Conservation (phyloP, 2,113 vertebrate species). For the Gallinago undulata region DNA sequence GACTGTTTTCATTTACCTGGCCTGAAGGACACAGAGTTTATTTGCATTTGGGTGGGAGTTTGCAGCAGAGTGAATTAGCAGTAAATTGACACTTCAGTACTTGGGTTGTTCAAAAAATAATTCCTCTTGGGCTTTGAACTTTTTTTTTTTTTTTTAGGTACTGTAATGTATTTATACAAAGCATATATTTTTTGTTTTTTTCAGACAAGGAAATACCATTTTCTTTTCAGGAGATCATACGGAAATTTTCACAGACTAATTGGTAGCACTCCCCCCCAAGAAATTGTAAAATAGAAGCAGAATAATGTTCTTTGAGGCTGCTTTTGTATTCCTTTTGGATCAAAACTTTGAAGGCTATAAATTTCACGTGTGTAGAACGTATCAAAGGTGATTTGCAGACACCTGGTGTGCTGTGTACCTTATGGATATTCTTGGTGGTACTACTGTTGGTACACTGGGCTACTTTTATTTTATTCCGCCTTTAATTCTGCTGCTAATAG, state of each 20-base stretch:
- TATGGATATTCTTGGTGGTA: not conserved
- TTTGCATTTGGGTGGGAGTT: slow-evolving; percentile 23
- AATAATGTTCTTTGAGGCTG: not conserved
- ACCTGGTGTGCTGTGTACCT: not conserved
- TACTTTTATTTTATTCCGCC: not conserved
- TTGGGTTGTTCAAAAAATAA: not conserved
- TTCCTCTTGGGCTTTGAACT: not conserved
- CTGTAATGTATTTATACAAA: not conserved
- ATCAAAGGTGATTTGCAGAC: not conserved
- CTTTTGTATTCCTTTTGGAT: not conserved
- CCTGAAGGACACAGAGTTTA: slow-evolving; percentile 14
- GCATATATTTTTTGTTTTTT: too few species aligned
- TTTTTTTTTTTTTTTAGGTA: not conserved
- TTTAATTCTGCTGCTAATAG: not conserved
- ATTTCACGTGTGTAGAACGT: not conserved
- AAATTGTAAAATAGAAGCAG: not conserved
- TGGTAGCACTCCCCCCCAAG: not conserved
- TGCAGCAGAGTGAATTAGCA: slow-evolving; percentile 30
- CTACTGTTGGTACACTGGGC: not conserved
- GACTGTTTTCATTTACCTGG: slow-evolving; percentile 45
- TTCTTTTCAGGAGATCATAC: not conserved
- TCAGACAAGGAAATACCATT: not conserved
- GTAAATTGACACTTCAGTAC: slow-evolving; percentile 18
- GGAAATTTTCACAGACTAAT: not conserved
- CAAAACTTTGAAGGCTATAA: not conserved